These are phyloP conservation scores for Apostichopus parvimensis DNA, from an alignment of 35 echinoderm and acorn worm genomes.

Conservation along the genomic window DNA sequence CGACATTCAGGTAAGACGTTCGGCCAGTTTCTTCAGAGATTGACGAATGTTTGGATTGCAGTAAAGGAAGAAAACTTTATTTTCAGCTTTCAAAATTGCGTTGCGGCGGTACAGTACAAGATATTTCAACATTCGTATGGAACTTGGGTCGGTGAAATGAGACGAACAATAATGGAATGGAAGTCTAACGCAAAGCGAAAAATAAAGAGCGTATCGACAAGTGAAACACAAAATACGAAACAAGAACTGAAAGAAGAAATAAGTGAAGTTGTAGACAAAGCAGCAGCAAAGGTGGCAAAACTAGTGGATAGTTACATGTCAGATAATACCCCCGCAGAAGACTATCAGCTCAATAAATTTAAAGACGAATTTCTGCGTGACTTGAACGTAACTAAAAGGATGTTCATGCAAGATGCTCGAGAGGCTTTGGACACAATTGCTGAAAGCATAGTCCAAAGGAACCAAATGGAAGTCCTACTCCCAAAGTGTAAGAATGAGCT, in stretches of 20 bases:
- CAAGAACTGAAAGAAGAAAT: not conserved
- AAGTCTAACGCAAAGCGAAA: not conserved
- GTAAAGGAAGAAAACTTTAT: conserved; percentile 53
- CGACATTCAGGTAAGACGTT: not conserved
- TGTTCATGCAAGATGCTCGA: not conserved
- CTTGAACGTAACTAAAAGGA: not conserved
- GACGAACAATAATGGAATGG: conserved; percentile 32
- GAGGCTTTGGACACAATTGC: not conserved
- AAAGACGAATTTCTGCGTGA: conserved; percentile 10
- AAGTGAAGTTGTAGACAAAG: not conserved
- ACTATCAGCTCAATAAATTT: not conserved
- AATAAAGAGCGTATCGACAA: not conserved
- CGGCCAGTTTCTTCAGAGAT: not conserved
- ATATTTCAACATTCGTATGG: conserved; percentile 40
- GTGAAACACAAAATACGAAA: not conserved
- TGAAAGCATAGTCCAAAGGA: not conserved
- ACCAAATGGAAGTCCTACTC: not conserved
- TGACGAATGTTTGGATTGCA: not conserved
- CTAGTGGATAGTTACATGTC: not conserved
- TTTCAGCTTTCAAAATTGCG: conserved; percentile 54
- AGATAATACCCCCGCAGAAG: not conserved
- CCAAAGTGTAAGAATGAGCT: conserved; percentile 16
- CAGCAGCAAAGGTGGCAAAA: not conserved
- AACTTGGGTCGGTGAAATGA: conserved; percentile 43
- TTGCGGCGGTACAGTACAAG: not conserved